Percentiles rank a stretch among this genome's conserved stretches.
Evolutionary conservation across 2,888 invertebrate species (phyloP).

Genomic region (Empis livida): DNA sequence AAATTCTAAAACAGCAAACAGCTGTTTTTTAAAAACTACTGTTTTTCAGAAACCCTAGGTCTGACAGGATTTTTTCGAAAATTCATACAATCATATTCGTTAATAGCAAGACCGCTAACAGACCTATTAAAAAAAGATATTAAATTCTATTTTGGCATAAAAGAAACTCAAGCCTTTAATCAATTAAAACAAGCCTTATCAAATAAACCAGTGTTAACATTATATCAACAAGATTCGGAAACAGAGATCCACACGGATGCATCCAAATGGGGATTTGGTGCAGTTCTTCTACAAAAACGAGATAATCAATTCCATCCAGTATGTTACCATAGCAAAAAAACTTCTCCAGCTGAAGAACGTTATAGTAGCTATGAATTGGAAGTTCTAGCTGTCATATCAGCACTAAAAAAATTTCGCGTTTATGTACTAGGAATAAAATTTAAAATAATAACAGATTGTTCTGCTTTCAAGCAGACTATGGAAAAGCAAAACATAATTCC

Average conservation of each 20-base stretch:
- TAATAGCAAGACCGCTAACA: slow-evolving; percentile 1
- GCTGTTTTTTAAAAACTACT: not conserved
- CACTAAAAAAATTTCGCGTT: slow-evolving; percentile 2
- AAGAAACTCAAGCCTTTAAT: slow-evolving; percentile 9
- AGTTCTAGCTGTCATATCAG: not conserved
- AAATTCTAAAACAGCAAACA: not conserved
- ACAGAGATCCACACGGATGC: slow-evolving; percentile 8
- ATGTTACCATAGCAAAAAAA: not conserved
- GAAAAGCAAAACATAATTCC: slow-evolving; percentile 5
- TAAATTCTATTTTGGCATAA: slow-evolving; percentile 3
- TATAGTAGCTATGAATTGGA: slow-evolving; percentile 20
- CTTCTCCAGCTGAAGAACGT: slow-evolving; percentile 12
- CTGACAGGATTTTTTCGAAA: slow-evolving; percentile 5
- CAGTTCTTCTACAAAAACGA: slow-evolving; percentile 5
- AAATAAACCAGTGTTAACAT: not conserved
- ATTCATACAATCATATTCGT: slow-evolving; percentile 6
- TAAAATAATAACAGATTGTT: slow-evolving; percentile 2
- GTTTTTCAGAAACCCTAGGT: slow-evolving; percentile 4
- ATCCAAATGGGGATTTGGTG: slow-evolving; percentile 9
- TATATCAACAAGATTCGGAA: slow-evolving; percentile 1
- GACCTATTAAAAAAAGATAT: not conserved
- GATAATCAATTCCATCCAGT: not conserved
- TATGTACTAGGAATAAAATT: slow-evolving; percentile 1
- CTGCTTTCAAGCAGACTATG: slow-evolving; percentile 4
- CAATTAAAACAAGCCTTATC: slow-evolving; percentile 11